Evolutionary conservation across 2,797 vertebrate species (phyloP).

Genomic region (Discoglossus pictus): DNA sequence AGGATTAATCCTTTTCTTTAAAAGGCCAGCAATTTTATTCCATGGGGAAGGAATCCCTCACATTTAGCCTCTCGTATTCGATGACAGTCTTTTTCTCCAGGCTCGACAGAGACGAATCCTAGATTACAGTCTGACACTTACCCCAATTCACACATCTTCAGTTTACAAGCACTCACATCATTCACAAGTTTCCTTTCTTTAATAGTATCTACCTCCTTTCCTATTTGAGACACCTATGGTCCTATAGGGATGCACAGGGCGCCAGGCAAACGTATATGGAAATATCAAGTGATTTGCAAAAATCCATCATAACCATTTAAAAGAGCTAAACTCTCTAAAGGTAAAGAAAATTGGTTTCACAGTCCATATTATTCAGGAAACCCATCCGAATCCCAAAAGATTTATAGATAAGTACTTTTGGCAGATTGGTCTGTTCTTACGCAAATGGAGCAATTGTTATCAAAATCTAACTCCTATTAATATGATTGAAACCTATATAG

Average conservation of each 20-base stretch:
- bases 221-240: background rate
- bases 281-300: background rate
- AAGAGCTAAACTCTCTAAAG: background rate
- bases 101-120: no score
- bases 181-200: background rate
- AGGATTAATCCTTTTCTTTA: no score
- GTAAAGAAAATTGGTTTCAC: conserved; percentile 4
- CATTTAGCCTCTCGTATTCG: no score
- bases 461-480: background rate
- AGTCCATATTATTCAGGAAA: conserved; percentile 1
- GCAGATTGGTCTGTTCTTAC: background rate
- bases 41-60: no score
- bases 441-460: background rate
- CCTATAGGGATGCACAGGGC: background rate
- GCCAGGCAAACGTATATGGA: background rate
- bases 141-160: background rate
- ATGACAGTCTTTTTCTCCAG: no score
- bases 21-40: no score
- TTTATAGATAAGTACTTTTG: background rate
- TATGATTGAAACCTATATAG: conserved; percentile 2
- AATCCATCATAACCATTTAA: background rate
- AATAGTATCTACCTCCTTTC: background rate
- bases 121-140: no score
- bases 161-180: background rate
- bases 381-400: background rate